phyloP scores from a whole-genome alignment of 2,888 invertebrate species.

The Cosmia pyralina region DNA sequence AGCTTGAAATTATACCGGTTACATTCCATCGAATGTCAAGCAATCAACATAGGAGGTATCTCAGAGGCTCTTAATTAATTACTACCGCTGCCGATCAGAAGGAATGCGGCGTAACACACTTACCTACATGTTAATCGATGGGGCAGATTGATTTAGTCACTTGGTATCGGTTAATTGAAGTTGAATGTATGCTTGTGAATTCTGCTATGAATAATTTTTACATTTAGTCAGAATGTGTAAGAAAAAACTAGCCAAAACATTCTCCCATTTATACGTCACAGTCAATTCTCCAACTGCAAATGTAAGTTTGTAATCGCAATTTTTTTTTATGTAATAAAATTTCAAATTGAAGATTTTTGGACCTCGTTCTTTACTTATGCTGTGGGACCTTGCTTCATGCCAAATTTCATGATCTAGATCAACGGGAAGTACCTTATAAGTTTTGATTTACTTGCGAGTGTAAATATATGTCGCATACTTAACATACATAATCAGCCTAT shows the following conservation, averaged over 20 bases:
- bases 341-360: no score
- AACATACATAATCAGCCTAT: no score
- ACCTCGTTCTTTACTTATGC: no score
- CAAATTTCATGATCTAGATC: no score
- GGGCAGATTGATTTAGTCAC: conserved; percentile 28
- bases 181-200: background rate
- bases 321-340: no score
- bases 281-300: no score
- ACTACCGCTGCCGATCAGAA: conserved; percentile 24
- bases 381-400: no score
- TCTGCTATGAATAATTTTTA: background rate
- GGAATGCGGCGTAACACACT: conserved; percentile 34
- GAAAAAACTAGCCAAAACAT: background rate
- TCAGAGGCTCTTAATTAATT: conserved; percentile 43
- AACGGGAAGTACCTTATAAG: no score
- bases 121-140: conserved; percentile 24
- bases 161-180: conserved; percentile 10
- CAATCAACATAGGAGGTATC: conserved; percentile 22
- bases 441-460: no score
- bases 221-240: background rate
- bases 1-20: conserved; percentile 16
- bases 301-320: no score
- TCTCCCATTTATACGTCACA: no score
- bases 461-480: no score
- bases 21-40: conserved; percentile 31